phyloP scores from a whole-genome alignment of 2,888 invertebrate species.

The Aplocera efformata region DNA sequence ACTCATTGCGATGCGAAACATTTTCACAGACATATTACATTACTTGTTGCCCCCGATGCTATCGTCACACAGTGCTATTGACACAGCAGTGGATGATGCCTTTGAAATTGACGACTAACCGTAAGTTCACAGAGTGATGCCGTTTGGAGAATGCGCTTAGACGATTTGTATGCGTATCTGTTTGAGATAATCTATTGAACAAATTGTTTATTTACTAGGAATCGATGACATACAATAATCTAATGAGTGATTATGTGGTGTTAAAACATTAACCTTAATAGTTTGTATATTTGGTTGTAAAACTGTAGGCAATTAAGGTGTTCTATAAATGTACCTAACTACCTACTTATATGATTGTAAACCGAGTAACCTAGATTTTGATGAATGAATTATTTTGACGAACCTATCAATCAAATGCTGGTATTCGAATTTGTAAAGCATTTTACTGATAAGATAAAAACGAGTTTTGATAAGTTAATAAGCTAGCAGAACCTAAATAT shows the following conservation, averaged over 20 bases:
- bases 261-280: conserved; percentile 16
- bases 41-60: conserved; percentile 4
- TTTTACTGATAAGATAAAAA: too few relatives aligned
- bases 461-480: too few relatives aligned
- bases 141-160: conserved; percentile 20
- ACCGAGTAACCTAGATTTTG: neutral
- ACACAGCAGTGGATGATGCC: conserved; percentile 13
- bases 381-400: neutral
- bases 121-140: conserved; percentile 2
- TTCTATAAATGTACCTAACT: too few relatives aligned
- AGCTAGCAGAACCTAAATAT: too few relatives aligned
- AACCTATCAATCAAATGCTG: neutral
- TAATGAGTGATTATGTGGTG: conserved; percentile 1
- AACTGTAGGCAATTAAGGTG: too few relatives aligned
- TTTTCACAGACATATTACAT: conserved; percentile 12
- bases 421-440: too few relatives aligned
- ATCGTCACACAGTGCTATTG: neutral
- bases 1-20: conserved; percentile 10
- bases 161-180: conserved; percentile 23
- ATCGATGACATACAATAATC: conserved; percentile 15
- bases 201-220: conserved; percentile 24
- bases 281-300: neutral
- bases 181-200: conserved; percentile 22
- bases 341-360: neutral
- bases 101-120: neutral